These are phyloP conservation scores for Melanargia galathea DNA, from an alignment of 2,888 invertebrate genomes.

Conservation along the genomic window DNA sequence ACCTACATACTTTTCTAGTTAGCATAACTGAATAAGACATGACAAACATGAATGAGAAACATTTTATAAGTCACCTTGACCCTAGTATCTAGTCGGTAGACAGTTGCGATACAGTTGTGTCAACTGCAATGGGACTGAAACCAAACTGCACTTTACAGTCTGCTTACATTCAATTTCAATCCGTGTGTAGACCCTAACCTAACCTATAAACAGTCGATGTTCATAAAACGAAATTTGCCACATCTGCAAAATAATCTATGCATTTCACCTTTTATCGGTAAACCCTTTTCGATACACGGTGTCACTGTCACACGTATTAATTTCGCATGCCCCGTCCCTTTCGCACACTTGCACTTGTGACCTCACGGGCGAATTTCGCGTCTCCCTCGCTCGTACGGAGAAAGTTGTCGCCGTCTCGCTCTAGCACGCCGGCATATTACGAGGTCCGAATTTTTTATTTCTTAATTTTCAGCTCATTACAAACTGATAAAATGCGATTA, in stretches of 20 bases:
- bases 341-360: slow-evolving; percentile 38
- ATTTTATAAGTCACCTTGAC: too few relatives aligned
- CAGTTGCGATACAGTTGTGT: too few relatives aligned
- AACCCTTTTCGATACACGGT: slow-evolving; percentile 52
- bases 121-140: too few relatives aligned
- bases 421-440: slow-evolving; percentile 11
- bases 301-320: slow-evolving; percentile 43
- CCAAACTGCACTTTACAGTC: too few relatives aligned
- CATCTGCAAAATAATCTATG: slow-evolving; percentile 51
- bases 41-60: too few relatives aligned
- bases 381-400: slow-evolving; percentile 25
- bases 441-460: slow-evolving; percentile 31
- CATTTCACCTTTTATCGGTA: slow-evolving; percentile 54
- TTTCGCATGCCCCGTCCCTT: slow-evolving; percentile 19
- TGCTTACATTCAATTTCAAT: too few relatives aligned
- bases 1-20: too few relatives aligned
- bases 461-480: slow-evolving; percentile 35
- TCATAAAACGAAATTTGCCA: slow-evolving; percentile 3
- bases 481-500: slow-evolving; percentile 31
- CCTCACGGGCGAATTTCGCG: slow-evolving; percentile 26
- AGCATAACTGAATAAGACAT: too few relatives aligned
- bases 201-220: neutral
- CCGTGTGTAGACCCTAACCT: too few relatives aligned
- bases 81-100: too few relatives aligned
- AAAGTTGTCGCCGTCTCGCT: slow-evolving; percentile 18